Conservation (phyloP, 2,797 vertebrate genomes). For the Aphelocoma californica region DNA sequence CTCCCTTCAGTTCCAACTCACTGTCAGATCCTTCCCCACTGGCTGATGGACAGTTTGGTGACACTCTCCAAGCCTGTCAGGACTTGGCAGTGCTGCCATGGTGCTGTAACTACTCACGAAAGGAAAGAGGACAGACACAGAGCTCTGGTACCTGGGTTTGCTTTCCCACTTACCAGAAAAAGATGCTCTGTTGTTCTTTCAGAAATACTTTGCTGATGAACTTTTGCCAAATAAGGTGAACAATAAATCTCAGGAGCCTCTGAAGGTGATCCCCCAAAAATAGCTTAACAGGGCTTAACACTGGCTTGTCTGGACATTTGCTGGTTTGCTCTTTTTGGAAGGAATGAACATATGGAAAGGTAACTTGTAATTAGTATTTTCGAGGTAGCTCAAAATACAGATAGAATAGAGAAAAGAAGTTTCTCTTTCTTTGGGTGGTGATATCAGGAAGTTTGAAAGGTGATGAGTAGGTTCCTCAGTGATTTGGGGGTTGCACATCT, state of each 20-base stretch:
- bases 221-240: background rate
- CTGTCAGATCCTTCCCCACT: background rate
- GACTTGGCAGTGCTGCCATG: background rate
- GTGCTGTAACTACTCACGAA: background rate
- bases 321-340: background rate
- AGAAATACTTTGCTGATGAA: background rate
- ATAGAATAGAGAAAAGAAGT: background rate
- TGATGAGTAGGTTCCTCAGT: background rate
- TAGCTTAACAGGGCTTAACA: background rate
- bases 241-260: background rate
- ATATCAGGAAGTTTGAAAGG: background rate
- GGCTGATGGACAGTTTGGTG: background rate
- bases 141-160: accelerated
- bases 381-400: background rate
- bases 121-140: background rate
- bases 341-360: background rate
- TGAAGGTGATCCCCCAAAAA: background rate
- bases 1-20: background rate
- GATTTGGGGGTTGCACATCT: background rate
- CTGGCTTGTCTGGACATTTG: background rate
- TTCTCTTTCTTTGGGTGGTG: background rate
- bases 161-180: background rate
- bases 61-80: background rate
- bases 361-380: background rate
- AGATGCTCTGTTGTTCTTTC: background rate